Base-by-base conservation (phyloP, 2,797 vertebrate genomes). In the Petrocephalus sullivani region DNA sequence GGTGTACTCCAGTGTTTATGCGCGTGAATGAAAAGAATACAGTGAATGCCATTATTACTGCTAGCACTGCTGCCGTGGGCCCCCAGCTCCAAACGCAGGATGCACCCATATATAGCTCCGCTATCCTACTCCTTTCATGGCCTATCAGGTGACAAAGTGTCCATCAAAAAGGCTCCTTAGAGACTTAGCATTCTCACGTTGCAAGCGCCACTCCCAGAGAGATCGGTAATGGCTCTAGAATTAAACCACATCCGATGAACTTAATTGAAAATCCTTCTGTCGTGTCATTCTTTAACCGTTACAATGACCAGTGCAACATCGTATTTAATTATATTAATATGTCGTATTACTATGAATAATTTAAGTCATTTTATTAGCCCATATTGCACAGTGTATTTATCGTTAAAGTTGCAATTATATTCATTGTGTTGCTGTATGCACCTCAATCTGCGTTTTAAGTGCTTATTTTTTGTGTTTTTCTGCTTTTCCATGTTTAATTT, bases 201-300 rank as follows among this genome's bases (percentile, higher is more conserved):
- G 92, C 91, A 87, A 90, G 90, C 91, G 91, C 10, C 6, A 89
- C 58, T 71, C 89, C 93, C 95, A 91, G 92, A 95, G 93, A 92
- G 90, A 89, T 87, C 54, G 87, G 87, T 16, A 8, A 84, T 83
- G 83, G 89, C 94, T 96, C 96, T 95, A 94, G 81, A 92, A 93
- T 94, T 94, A 94, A 95, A 95, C 95, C 92, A 93, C 94, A 96
- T 92, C 93, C 94, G 95, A 95, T 96, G 95, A 94, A 97, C 95
- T 96, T 97, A 94, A 97, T 97, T 97, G 96, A 96, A 96, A 93
- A 95, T 93, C 94, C 94, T 93, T 93, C 93, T 95, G 95, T 89
- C 91, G 92, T 94, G 93, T 96, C 95, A 96, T 96, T 96, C 94
- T 96, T 96, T 96, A 96, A 97, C 96, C 90, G 93, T 93, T 93